Conservation (phyloP, 2,113 vertebrate genomes). For the Piaya cayana region DNA sequence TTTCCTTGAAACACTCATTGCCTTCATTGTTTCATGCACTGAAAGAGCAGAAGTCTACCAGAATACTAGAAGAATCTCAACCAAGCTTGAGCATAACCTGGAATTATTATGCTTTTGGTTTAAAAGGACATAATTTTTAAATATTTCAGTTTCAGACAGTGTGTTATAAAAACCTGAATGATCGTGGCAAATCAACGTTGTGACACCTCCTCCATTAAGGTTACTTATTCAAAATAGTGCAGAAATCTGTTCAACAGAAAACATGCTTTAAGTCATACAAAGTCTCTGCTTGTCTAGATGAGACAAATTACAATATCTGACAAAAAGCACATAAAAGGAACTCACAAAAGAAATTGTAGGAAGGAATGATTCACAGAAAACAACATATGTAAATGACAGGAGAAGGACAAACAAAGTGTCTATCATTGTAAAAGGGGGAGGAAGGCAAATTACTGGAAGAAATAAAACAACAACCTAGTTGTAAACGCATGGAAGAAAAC, state of each 20-base stretch:
- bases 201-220: background rate
- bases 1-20: background rate
- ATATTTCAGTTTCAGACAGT: background rate
- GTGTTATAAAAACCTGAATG: background rate
- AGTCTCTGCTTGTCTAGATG: background rate
- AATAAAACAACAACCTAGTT: background rate
- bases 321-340: background rate
- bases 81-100: background rate
- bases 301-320: background rate
- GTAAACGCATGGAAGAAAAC: background rate
- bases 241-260: background rate
- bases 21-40: background rate
- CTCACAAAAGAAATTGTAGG: background rate
- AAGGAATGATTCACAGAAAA: constrained; percentile 18
- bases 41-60: background rate
- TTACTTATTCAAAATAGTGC: background rate
- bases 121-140: background rate
- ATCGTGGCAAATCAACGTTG: constrained; percentile 18
- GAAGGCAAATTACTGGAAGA: background rate
- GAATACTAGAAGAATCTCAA: background rate
- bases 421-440: background rate
- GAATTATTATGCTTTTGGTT: background rate
- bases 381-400: background rate
- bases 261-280: background rate
- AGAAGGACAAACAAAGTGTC: background rate